Conservation (phyloP, 2,113 vertebrate genomes). For the Romanogobio albipinnatus region DNA sequence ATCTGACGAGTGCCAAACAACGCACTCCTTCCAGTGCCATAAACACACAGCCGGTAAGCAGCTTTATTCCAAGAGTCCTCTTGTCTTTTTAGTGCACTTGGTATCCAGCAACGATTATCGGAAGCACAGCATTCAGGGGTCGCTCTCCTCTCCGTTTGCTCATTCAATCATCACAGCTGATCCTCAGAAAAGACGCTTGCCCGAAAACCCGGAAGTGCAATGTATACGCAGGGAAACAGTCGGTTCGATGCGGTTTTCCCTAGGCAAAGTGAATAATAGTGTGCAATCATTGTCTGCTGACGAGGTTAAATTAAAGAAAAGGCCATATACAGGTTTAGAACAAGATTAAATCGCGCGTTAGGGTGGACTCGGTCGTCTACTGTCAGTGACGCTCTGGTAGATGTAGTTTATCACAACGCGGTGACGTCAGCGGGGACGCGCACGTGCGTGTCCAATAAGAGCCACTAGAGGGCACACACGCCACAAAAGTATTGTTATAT, state of each 20-base stretch:
- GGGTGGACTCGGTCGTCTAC: neutral
- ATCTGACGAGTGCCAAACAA: neutral
- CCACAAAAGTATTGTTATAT: neutral
- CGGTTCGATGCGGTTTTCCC: neutral
- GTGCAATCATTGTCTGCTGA: neutral
- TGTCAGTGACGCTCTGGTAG: neutral
- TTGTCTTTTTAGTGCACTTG: neutral
- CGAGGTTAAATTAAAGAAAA: neutral
- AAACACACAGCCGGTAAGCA: neutral
- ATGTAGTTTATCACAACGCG: neutral
- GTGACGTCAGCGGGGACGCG: slow-evolving; percentile 10
- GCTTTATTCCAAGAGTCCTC: neutral
- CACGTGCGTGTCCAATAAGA: neutral
- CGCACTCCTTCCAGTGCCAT: neutral
- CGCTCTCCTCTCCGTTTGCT: neutral
- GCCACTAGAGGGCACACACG: neutral
- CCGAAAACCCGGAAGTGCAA: slow-evolving; percentile 29
- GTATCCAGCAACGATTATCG: neutral
- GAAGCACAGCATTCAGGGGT: neutral
- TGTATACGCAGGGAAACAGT: neutral
- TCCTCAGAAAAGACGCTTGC: neutral
- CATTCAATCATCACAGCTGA: slow-evolving; percentile 26
- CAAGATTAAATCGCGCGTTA: neutral
- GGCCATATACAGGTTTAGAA: neutral
- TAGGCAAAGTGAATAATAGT: neutral